These are phyloP conservation scores for Noctua janthe DNA, from an alignment of 2,888 invertebrate species.

Conservation along the genomic window DNA sequence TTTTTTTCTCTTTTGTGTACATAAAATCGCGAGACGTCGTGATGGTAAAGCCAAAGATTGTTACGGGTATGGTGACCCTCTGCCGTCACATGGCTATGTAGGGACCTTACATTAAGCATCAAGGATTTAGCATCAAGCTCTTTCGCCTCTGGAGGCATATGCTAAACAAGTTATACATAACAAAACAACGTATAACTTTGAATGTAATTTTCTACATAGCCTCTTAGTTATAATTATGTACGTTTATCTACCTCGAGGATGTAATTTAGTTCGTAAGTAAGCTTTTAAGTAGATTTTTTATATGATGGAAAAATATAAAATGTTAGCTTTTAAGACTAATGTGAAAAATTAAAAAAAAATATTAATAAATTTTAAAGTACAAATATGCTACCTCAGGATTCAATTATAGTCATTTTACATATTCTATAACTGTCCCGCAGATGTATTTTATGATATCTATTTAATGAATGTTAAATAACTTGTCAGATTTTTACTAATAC, in stretches of 20 bases:
- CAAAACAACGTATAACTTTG: conserved; percentile 61
- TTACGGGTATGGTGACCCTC: conserved; percentile 91
- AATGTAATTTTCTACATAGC: conserved; percentile 79
- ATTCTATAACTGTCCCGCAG: conserved; percentile 75
- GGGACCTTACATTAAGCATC: conserved; percentile 72
- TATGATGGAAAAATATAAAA: conserved; percentile 87
- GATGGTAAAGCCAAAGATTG: conserved; percentile 91
- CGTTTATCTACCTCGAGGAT: conserved; percentile 90
- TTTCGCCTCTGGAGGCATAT: conserved; percentile 48
- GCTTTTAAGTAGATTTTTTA: conserved; percentile 89
- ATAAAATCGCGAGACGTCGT: conserved; percentile 89
- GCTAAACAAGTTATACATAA: conserved; percentile 45
- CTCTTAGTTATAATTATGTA: conserved; percentile 79
- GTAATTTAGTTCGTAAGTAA: conserved; percentile 85
- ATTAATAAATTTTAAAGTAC: conserved; percentile 84
- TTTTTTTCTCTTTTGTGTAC: conserved; percentile 79
- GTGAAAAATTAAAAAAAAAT: conserved; percentile 81
- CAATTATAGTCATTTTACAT: conserved; percentile 80
- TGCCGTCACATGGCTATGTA: conserved; percentile 88
- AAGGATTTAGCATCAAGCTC: conserved; percentile 49
- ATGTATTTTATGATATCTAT: conserved; percentile 73
- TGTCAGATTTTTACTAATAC: conserved; percentile 60
- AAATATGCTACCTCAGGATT: conserved; percentile 91
- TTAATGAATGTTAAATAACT: conserved; percentile 70
- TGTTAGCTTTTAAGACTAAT: conserved; percentile 82